A percentile compares a stretch with the other conserved stretches of the same genome.
These are phyloP conservation scores for Meda fulgida DNA, from an alignment of 2,797 vertebrate species.

Conservation along the genomic window DNA sequence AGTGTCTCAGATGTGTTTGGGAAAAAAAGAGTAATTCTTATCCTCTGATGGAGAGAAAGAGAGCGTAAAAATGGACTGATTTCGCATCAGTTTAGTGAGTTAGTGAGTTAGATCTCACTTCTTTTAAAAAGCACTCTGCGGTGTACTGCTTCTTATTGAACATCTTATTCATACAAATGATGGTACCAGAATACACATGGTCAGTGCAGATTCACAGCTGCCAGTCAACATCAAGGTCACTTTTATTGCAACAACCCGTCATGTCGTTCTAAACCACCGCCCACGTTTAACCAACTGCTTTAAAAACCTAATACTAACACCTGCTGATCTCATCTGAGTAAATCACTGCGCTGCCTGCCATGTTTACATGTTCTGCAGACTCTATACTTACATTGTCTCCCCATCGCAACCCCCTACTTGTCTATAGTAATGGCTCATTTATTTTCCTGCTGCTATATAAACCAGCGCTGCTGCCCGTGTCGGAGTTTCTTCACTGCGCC, in stretches of 20 bases:
- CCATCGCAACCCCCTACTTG: slow-evolving; percentile 21
- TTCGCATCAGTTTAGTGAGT: slow-evolving; percentile 19
- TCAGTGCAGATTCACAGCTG: slow-evolving; percentile 27
- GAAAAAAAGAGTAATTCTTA: background rate
- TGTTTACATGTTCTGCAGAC: slow-evolving; percentile 44
- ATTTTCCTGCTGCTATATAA: slow-evolving; percentile 46
- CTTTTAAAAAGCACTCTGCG: background rate
- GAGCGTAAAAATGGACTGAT: background rate
- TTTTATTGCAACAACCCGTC: slow-evolving; percentile 19
- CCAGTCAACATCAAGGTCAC: slow-evolving; percentile 43
- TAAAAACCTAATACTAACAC: slow-evolving; percentile 38
- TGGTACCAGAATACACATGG: slow-evolving; percentile 33
- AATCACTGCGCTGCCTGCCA: slow-evolving; percentile 11
- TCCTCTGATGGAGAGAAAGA: background rate
- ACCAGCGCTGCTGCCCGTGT: slow-evolving; percentile 21
- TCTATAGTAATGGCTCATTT: slow-evolving; percentile 42
- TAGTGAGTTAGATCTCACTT: slow-evolving; percentile 9
- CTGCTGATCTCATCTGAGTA: slow-evolving; percentile 20
- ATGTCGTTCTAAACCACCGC: slow-evolving; percentile 11
- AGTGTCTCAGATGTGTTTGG: slow-evolving; percentile 1
- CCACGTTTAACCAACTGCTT: slow-evolving; percentile 20
- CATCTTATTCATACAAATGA: slow-evolving; percentile 2
- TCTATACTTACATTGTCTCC: slow-evolving; percentile 24
- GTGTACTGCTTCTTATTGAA: background rate
- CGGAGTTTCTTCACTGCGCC: slow-evolving; percentile 15